Base-by-base conservation (phyloP, 2,797 vertebrate genomes). In the Labroides dimidiatus region DNA sequence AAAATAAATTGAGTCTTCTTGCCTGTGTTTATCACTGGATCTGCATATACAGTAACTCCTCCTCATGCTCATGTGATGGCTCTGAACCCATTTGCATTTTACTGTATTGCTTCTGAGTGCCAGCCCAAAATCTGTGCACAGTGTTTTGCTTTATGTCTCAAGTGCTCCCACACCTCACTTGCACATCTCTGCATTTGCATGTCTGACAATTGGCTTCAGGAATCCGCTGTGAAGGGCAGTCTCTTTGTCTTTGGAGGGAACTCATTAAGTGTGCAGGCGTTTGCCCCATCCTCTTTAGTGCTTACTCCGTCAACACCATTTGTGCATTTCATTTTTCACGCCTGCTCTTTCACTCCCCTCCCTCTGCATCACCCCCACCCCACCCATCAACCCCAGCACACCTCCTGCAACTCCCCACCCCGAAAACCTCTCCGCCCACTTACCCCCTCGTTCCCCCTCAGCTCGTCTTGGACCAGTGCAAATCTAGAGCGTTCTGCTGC, bases 321-420 rank as follows among this genome's bases (percentile, higher is more conserved):
- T 90, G 85, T 86, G 80, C 64, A 84, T 91, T 91, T 87, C 77
- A 91, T 93, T 92, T 91, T 91, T 91, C 91, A 92, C 58, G 72
- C 84, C 65, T 70, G 55, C 61, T 70, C 77, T 80, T 81, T 87
- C 66, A 50, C 56, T 80, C 39, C 48, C 39, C 61, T 78, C 81
- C 50, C 69, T 62, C 61, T 51, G 58, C 77, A 58, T 69, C 49
- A 33, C 23, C 43, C 60, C 33, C 23, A n/a, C 43, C 51, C 61
- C 47, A 51, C 24, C 49, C 19, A 2, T 69, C 71, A 70, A 65
- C 64, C 60, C 67, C 24, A 17, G 47, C 45, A 55, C n/a, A 12
- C 73, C 64, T 75, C 55, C 68, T 2, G 1, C 67, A 50, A 15
- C 33, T n/a, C 20, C 43, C 57, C 30, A 33, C n/a, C n/a, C n/a